Evolutionary conservation across 2,888 invertebrate genomes (phyloP).

Genomic region (Erebia ligea): DNA sequence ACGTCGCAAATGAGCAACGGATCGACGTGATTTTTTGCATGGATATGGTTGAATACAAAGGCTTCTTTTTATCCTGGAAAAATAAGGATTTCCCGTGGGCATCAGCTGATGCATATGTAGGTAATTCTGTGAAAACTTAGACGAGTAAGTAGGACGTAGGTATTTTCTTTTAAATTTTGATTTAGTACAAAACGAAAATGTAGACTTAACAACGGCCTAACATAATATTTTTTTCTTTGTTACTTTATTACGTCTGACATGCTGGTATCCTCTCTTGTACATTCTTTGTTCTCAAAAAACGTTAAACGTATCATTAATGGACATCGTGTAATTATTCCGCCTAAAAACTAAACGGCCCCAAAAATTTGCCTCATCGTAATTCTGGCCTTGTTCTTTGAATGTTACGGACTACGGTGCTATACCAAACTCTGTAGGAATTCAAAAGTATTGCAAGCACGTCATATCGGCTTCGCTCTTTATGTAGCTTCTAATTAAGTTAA

Average conservation of each 20-base stretch:
- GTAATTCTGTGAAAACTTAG: too few relatives aligned
- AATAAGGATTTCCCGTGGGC: too few relatives aligned
- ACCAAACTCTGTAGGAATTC: constrained; percentile 46
- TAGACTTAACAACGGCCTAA: too few relatives aligned
- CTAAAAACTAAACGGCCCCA: constrained; percentile 54
- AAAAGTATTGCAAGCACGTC: constrained; percentile 42
- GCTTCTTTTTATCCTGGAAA: too few relatives aligned
- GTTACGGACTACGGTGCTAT: constrained; percentile 47
- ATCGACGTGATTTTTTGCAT: too few relatives aligned
- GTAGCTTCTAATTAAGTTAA: constrained; percentile 7
- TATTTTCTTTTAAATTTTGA: background rate
- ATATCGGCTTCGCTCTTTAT: constrained; percentile 27
- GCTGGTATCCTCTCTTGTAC: constrained; percentile 47
- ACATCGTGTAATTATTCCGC: constrained; percentile 58
- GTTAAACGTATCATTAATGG: constrained; percentile 61
- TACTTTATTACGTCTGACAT: constrained; percentile 33
- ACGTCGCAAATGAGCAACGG: too few relatives aligned
- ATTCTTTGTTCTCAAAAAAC: constrained; percentile 56
- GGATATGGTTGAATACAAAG: too few relatives aligned
- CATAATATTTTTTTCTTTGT: background rate
- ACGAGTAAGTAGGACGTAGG: background rate
- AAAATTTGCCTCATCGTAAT: constrained; percentile 61
- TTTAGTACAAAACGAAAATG: constrained; percentile 7
- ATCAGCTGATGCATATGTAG: too few relatives aligned
- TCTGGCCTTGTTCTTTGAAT: constrained; percentile 52